phyloP scores from a whole-genome alignment of 2,888 invertebrate genomes.

The Platynereis dumerilii region DNA sequence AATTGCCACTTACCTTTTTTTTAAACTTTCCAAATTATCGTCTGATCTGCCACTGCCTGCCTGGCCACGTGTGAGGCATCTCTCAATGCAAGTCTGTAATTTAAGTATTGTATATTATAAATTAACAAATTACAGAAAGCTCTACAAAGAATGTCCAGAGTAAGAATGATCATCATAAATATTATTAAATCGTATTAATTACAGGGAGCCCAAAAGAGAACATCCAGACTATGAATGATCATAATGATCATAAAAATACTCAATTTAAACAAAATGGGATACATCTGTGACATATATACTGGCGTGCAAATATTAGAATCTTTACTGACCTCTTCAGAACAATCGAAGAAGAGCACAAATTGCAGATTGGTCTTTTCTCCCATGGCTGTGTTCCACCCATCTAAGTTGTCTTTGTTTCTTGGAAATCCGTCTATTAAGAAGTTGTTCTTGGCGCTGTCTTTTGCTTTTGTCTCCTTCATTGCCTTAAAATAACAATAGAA shows the following conservation, averaged over 20 bases:
- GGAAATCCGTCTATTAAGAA: slow-evolving; percentile 99
- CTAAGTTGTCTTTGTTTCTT: slow-evolving; percentile 92
- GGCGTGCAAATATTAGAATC: no score
- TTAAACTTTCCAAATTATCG: slow-evolving; percentile 88
- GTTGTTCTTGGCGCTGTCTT: slow-evolving; percentile 70
- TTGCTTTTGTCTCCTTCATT: slow-evolving; percentile 54
- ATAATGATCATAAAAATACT: no score
- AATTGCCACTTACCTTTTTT: slow-evolving; percentile 71
- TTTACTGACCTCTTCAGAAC: slow-evolving; percentile 72
- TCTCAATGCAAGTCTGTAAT: slow-evolving; percentile 74
- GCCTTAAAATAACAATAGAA: slow-evolving; percentile 50
- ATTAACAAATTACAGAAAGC: no score
- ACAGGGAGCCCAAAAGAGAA: background rate
- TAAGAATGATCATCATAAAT: no score
- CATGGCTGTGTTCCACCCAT: slow-evolving; percentile 90
- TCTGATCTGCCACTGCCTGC: slow-evolving; percentile 86
- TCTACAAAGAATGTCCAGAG: no score
- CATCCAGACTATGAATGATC: no score
- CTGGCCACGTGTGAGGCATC: slow-evolving; percentile 87
- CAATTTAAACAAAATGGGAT: no score
- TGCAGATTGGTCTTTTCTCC: slow-evolving; percentile 80
- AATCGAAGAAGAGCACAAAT: slow-evolving; percentile 92
- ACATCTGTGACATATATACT: no score
- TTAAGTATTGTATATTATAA: no score
- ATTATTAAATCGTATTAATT: background rate